Percentiles rank a stretch among this genome's conserved stretches.
Conservation (phyloP, 1,140 invertebrate genomes). For the Leptopilina boulardi region DNA sequence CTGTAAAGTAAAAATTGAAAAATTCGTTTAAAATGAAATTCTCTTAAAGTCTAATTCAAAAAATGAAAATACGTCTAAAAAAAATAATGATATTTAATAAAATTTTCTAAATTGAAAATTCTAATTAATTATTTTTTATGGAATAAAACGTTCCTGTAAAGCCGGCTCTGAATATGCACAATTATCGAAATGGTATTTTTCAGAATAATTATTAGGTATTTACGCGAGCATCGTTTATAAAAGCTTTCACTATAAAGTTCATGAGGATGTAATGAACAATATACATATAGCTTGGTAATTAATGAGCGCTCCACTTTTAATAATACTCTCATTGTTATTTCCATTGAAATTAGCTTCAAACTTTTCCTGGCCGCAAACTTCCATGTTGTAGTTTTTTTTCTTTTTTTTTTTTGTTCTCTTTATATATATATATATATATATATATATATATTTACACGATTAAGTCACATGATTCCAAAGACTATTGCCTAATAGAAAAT, state of each 20-base stretch:
- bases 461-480: neutral
- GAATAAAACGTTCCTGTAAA: no score
- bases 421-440: no score
- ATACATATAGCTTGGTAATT: neutral
- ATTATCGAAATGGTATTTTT: neutral
- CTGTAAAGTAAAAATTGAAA: no score
- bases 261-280: neutral
- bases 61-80: no score
- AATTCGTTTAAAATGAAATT: no score
- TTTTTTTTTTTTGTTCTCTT: neutral
- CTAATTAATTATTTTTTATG: no score
- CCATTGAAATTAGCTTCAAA: constrained; percentile 12
- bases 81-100: no score
- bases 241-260: constrained; percentile 3
- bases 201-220: neutral
- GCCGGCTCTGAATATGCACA: neutral
- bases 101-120: no score
- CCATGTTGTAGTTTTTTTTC: neutral
- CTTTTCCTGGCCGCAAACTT: neutral
- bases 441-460: neutral
- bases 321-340: constrained; percentile 25
- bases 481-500: neutral
- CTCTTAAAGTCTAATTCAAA: no score
- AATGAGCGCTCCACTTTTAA: constrained; percentile 10
- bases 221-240: neutral